A percentile compares a stretch with the other conserved stretches of the same genome.
Evolutionary conservation across 2,888 invertebrate species (phyloP).

Genomic region (Oxyscelio sp.): DNA sequence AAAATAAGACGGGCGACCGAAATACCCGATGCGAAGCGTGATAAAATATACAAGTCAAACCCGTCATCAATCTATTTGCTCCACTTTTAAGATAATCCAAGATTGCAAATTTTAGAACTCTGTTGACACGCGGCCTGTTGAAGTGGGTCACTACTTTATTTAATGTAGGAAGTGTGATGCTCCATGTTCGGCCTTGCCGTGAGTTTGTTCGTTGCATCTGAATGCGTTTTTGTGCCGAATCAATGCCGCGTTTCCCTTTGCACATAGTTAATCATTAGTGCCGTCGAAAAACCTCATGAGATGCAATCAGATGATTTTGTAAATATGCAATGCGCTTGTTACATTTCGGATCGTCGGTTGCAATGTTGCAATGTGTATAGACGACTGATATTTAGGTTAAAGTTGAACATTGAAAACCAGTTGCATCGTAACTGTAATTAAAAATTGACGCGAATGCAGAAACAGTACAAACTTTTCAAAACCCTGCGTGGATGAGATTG

Average conservation of each 20-base stretch:
- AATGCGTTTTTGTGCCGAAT: slow-evolving; percentile 50
- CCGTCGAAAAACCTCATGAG: slow-evolving; percentile 9
- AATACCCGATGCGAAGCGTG: neutral
- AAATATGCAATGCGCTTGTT: neutral
- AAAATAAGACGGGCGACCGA: slow-evolving; percentile 30
- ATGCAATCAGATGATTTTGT: neutral
- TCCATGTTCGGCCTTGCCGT: slow-evolving; percentile 53
- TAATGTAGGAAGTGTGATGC: slow-evolving; percentile 61
- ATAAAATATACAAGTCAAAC: slow-evolving; percentile 41
- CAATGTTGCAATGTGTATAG: no score
- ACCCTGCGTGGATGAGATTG: no score
- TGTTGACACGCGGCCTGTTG: slow-evolving; percentile 41
- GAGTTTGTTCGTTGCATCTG: slow-evolving; percentile 57
- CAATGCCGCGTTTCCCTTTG: slow-evolving; percentile 36
- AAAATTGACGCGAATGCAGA: neutral
- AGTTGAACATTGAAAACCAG: neutral
- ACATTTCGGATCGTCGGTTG: neutral
- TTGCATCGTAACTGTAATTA: slow-evolving; percentile 2
- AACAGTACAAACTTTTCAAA: slow-evolving; percentile 10
- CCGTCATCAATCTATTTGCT: slow-evolving; percentile 53
- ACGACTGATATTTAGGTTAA: slow-evolving; percentile 1
- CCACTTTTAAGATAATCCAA: slow-evolving; percentile 55
- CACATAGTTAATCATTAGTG: slow-evolving; percentile 33
- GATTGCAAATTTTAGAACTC: slow-evolving; percentile 57
- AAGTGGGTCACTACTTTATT: slow-evolving; percentile 64